A percentile compares a stretch with the other conserved stretches of the same genome.
These are phyloP conservation scores for Protophormia terraenovae DNA, from an alignment of 2,888 invertebrate genomes.

Conservation along the genomic window DNA sequence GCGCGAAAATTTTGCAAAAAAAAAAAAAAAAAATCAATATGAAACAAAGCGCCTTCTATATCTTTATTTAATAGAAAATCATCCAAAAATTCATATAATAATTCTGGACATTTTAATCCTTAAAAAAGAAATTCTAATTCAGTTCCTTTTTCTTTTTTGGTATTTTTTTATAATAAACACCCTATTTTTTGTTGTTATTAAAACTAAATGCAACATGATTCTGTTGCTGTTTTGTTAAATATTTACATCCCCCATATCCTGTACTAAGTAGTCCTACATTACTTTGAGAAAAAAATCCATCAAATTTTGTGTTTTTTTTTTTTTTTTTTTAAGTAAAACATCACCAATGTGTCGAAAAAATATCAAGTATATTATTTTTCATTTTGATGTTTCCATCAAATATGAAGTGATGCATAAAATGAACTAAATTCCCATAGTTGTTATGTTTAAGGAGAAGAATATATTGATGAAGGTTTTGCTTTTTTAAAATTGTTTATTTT, in stretches of 20 bases:
- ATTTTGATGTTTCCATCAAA: background rate
- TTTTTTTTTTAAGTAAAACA: background rate
- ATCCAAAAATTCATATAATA: background rate
- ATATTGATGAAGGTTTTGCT: no score
- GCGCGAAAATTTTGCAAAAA: background rate
- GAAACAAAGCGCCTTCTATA: no score
- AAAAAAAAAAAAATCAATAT: no score
- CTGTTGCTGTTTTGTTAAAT: background rate
- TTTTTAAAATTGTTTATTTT: no score
- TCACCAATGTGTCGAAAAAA: background rate
- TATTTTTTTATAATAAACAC: background rate
- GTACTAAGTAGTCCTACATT: background rate
- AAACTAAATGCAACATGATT: background rate
- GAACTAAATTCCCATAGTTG: background rate
- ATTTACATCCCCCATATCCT: background rate
- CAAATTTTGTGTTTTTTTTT: background rate
- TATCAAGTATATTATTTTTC: background rate
- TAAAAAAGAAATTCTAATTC: background rate
- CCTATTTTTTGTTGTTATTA: background rate
- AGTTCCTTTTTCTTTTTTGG: no score
- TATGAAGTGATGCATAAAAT: background rate
- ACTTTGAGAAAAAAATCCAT: background rate
- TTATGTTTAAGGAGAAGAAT: background rate
- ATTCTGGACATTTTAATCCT: background rate
- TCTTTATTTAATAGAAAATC: no score